phyloP scores from a whole-genome alignment of 2,113 vertebrate species.

The rabbit (Oryctolagus cuniculus) region mOryCun1.1 NC_091432.1:189746001-189746500 shows the following conservation, averaged over 20 bases:
- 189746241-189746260: background rate
- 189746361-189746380: background rate
- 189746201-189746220: no score
- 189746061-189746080: background rate
- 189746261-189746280: background rate
- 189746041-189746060: no score
- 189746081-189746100: background rate
- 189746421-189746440: background rate
- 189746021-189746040: no score
- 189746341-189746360: no score
- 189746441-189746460: no score
- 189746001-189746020: no score
- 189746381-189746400: background rate
- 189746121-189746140: background rate
- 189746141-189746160: background rate
- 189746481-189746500: no score
- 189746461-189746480: no score
- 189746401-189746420: background rate
- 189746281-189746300: background rate
- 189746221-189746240: background rate
- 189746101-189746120: background rate
- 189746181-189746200: background rate
- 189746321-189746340: background rate
- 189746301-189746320: background rate
- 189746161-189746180: background rate